phyloP scores from a whole-genome alignment of 2,888 invertebrate species.

The Pharmacophagus antenor region DNA sequence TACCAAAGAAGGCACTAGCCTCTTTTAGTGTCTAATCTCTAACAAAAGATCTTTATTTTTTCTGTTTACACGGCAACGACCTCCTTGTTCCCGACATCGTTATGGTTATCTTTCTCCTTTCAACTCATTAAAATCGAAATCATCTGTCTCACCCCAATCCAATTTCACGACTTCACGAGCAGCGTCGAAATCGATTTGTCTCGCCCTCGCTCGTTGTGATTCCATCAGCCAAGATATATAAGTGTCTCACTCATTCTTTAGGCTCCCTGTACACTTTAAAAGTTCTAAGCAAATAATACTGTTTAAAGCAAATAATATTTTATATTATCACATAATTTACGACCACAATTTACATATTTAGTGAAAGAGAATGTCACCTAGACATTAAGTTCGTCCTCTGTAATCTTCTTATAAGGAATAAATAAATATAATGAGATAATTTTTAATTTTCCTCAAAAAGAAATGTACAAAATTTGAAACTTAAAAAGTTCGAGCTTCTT shows the following conservation, averaged over 20 bases:
- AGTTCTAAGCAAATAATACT: background rate
- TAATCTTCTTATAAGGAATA: no score
- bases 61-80: conserved; percentile 66
- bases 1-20: conserved; percentile 16
- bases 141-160: conserved; percentile 53
- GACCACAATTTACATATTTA: no score
- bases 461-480: no score
- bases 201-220: conserved; percentile 60
- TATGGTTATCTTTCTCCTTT: conserved; percentile 46
- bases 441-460: no score
- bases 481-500: no score
- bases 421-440: no score
- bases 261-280: conserved; percentile 15
- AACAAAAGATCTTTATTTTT: conserved; percentile 59
- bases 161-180: conserved; percentile 59
- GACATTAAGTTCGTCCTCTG: no score
- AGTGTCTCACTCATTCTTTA: conserved; percentile 47
- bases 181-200: conserved; percentile 65
- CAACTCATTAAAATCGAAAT: conserved; percentile 43
- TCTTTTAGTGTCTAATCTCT: conserved; percentile 46
- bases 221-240: conserved; percentile 45
- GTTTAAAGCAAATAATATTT: no score
- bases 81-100: conserved; percentile 49
- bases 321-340: no score
- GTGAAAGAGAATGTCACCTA: no score